A percentile compares a stretch with the other conserved stretches of the same genome.
phyloP scores from a whole-genome alignment of 2,888 invertebrate genomes.

The Hemaris fuciformis region DNA sequence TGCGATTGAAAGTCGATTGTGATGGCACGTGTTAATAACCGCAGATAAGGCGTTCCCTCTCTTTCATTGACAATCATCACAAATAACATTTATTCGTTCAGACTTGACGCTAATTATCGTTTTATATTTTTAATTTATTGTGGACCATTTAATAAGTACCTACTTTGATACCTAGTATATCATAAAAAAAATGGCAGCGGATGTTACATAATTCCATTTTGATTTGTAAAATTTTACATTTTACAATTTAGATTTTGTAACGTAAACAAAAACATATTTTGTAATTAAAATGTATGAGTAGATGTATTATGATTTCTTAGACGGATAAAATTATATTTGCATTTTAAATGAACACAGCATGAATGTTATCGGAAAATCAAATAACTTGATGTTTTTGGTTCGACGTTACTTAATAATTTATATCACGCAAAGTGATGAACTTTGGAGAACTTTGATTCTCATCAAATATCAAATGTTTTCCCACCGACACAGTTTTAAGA shows the following conservation, averaged over 20 bases:
- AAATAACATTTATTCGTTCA: neutral
- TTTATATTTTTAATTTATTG: too few species aligned
- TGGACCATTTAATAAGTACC: too few species aligned
- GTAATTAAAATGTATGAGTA: neutral
- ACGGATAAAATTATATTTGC: neutral
- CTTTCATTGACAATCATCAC: neutral
- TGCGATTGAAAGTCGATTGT: neutral
- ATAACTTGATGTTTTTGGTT: neutral
- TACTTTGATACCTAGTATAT: too few species aligned
- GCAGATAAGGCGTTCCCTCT: neutral
- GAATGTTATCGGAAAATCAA: conserved; percentile 3
- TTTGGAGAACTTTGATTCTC: conserved; percentile 12
- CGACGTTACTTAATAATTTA: neutral
- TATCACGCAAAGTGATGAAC: conserved; percentile 11
- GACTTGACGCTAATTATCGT: too few species aligned
- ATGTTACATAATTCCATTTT: too few species aligned
- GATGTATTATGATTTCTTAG: neutral
- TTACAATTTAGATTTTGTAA: neutral
- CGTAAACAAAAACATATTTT: neutral
- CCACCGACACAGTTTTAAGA: neutral
- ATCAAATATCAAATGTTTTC: conserved; percentile 23
- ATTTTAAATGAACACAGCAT: neutral
- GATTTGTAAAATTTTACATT: neutral
- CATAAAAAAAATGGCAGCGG: too few species aligned
- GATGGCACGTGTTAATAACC: neutral